Evolutionary conservation across 2,797 vertebrate species (phyloP).

Genomic region (Avahi laniger): DNA sequence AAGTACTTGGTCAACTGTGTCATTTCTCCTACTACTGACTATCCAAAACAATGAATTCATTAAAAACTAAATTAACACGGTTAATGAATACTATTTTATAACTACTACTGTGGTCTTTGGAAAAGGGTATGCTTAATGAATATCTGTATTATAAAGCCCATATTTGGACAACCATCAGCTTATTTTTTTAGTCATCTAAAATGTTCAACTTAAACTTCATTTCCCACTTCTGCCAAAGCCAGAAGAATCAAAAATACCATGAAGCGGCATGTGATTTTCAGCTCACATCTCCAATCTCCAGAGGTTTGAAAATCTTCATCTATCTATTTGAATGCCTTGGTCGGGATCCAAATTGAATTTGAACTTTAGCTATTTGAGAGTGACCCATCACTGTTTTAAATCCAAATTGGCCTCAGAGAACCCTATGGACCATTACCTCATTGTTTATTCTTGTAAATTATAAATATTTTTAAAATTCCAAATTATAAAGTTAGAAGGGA

Average conservation of each 20-base stretch:
- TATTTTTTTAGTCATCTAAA: slow-evolving; percentile 19
- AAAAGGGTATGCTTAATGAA: background rate
- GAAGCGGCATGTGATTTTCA: background rate
- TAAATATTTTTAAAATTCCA: slow-evolving; percentile 51
- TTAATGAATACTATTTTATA: background rate
- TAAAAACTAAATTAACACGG: background rate
- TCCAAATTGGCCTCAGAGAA: slow-evolving; percentile 52
- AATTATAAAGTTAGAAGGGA: slow-evolving; percentile 18
- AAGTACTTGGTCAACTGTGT: background rate
- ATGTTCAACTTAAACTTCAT: slow-evolving; percentile 3
- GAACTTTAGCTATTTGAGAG: slow-evolving; percentile 52
- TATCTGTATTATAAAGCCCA: background rate
- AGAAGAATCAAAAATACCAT: slow-evolving; percentile 37
- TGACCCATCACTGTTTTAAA: slow-evolving; percentile 37
- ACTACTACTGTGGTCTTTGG: background rate
- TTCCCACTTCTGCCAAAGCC: slow-evolving; percentile 9
- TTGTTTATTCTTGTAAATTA: slow-evolving; percentile 62
- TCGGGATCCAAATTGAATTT: slow-evolving; percentile 47
- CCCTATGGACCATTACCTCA: slow-evolving; percentile 52
- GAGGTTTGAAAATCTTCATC: slow-evolving; percentile 49
- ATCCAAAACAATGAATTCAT: background rate
- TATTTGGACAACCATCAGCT: background rate
- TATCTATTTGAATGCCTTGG: slow-evolving; percentile 48
- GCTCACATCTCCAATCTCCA: background rate
- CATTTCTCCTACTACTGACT: background rate